Base-by-base conservation (phyloP, 1,140 invertebrate genomes). In the Drosophila pandora region DNA sequence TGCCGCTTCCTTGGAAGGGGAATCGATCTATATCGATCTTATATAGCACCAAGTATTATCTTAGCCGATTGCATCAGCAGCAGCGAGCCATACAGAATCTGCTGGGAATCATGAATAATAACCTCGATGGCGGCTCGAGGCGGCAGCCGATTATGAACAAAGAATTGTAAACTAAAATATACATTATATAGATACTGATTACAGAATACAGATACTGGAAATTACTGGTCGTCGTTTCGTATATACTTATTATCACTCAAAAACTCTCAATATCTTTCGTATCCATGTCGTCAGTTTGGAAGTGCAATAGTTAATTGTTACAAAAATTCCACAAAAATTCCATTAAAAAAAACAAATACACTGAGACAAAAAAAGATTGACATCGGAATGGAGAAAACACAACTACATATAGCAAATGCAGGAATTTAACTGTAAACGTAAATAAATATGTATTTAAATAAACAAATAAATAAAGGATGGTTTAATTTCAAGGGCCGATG, bases 331-430 rank as follows among this genome's bases (percentile, higher is more conserved):
- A 80, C 69, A 55, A 67, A 58, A 69, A 57, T 65, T 75, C 61
- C 72, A 76, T 63, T 52, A 32, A 83, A 61, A 7, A 58, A 17
- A 21, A 52, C 7, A 52, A 17, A 52, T 17, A 43, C 41, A 43
- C 49, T n/a, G 22, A 43, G 10, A 76, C 39, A 69, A 65, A 45
- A 45, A 28, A 59, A 43, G 41, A 43, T 43, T 8, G 30, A 69
- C 25, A 63, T 79, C 34, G 59, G 54, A 73, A 65, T 23, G 47
- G 57, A 47, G 48, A 30, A 63, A 84, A 61, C 70, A 72, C 61
- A 74, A 85, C 82, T 87, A 87, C 82, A 87, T 81, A 85, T 88
- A 87, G 82, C 78, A 83, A 88, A 83, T 79, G 83, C 83, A 88
- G 83, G 83, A 88, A 88, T 88, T 88, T 88, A 88, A 83, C 83